phyloP scores from a whole-genome alignment of 2,797 vertebrate genomes.

The Halcyon smyrnensis region DNA sequence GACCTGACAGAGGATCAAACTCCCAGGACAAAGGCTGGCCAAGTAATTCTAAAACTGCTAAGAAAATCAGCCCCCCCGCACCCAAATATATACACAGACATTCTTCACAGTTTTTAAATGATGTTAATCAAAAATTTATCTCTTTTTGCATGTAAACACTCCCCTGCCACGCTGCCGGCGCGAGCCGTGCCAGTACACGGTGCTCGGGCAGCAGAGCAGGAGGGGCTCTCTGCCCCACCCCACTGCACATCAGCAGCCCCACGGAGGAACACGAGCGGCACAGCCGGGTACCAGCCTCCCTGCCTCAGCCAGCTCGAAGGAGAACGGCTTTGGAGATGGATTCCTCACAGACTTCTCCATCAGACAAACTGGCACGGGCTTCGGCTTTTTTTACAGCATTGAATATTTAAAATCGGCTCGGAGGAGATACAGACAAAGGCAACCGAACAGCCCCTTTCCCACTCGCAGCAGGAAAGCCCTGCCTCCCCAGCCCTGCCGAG shows the following conservation, averaged over 20 bases:
- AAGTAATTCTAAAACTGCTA: neutral
- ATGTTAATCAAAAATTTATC: neutral
- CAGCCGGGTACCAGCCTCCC: neutral
- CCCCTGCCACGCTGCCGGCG: neutral
- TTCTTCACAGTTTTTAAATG: neutral
- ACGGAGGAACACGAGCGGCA: neutral
- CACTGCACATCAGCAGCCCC: neutral
- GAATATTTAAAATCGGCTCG: neutral
- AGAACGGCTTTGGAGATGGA: neutral
- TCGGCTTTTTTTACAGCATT: neutral
- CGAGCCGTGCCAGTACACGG: fast-evolving
- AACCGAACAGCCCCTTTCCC: neutral
- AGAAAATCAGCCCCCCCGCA: neutral
- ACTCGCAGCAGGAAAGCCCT: neutral
- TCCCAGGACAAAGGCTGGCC: neutral
- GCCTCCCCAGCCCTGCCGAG: neutral
- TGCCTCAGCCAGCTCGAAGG: neutral
- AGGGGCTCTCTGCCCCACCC: too few relatives aligned
- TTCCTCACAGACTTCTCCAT: neutral
- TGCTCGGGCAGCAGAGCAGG: neutral
- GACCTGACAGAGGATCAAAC: neutral
- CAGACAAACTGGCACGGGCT: neutral
- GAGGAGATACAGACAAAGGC: neutral
- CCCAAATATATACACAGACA: neutral
- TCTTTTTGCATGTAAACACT: neutral